Base-by-base conservation (phyloP, 2,888 invertebrate species). In the Cistogaster globosa region DNA sequence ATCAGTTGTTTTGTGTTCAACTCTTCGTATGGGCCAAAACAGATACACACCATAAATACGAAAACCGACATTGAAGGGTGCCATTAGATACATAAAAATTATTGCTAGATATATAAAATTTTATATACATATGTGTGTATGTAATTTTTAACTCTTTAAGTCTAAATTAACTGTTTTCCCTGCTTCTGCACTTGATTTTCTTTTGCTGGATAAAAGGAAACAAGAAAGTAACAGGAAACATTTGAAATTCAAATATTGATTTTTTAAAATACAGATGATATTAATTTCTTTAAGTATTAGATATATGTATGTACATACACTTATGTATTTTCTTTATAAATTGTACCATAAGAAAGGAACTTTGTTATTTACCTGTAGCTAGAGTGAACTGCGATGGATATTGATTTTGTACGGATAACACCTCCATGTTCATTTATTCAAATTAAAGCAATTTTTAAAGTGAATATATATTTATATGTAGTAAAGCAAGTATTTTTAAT, bases 361-460 rank as follows among this genome's bases (percentile, higher is more conserved):
- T 42, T 38, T 38, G 16, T 72, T 63, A 83, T 74, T 83, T 85
- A 85, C 85, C 85, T 85, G 85, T 85, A 85, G 82, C 75, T 85
- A 85, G 82, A 85, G 85, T 95, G 94, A 96, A 96, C 94, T 95
- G 95, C 92, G 96, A 95, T 93, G 94, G 95, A 93, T 95, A 95
- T 93, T 95, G 95, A 93, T 94, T 96, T 93, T 95, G 95, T 92
- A 96, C 95, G 92, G 96, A 95, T 93, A 96, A 94, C 93, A 96
- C 95, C 94, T 96, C 96, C 96, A 96, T 96, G 92, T 94, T 95
- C 92, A 92, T 92, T 86, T 89, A 89, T 88, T 78, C 63, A 85
- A 85, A 78, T 78, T 71, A 68, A 77, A 65, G 36, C 67, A 65
- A 65, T 71, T 80, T 67, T 76, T 74, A 57, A 83, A 45, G 18